phyloP scores from a whole-genome alignment of 2,888 invertebrate genomes.

The Tubulanus polymorphus region DNA sequence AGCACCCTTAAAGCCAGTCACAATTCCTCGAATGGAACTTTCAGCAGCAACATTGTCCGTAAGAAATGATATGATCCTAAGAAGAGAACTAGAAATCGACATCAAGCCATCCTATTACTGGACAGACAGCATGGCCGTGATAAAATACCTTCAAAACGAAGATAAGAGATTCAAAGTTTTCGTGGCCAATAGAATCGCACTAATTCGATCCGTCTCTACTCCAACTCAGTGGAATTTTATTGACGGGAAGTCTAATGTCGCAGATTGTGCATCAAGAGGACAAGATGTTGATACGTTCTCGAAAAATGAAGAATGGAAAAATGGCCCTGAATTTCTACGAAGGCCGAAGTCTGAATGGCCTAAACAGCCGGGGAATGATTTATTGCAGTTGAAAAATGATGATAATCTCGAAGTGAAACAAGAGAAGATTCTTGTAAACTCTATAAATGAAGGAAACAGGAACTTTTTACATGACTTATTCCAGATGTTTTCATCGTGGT shows the following conservation, averaged over 20 bases:
- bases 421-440: too few relatives aligned
- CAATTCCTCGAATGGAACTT: slow-evolving; percentile 6
- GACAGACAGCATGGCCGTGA: slow-evolving; percentile 6
- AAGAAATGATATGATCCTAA: slow-evolving; percentile 1
- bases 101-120: slow-evolving; percentile 3
- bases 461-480: too few relatives aligned
- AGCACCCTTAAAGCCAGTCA: slow-evolving; percentile 4
- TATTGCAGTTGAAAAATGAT: background rate
- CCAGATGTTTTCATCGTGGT: background rate
- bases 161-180: too few relatives aligned
- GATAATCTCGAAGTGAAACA: slow-evolving; percentile 5
- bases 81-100: background rate
- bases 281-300: background rate
- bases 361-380: background rate
- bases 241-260: background rate
- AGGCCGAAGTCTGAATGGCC: background rate
- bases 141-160: slow-evolving; percentile 4
- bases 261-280: slow-evolving; percentile 3
- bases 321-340: slow-evolving; percentile 4
- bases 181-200: slow-evolving; percentile 5
- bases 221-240: slow-evolving; percentile 6
- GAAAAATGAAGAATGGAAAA: background rate
- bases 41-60: slow-evolving; percentile 9
- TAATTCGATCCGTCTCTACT: background rate
- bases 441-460: background rate